Conservation (phyloP, 2,113 vertebrate species). For the Bambusicola thoracicus region DNA sequence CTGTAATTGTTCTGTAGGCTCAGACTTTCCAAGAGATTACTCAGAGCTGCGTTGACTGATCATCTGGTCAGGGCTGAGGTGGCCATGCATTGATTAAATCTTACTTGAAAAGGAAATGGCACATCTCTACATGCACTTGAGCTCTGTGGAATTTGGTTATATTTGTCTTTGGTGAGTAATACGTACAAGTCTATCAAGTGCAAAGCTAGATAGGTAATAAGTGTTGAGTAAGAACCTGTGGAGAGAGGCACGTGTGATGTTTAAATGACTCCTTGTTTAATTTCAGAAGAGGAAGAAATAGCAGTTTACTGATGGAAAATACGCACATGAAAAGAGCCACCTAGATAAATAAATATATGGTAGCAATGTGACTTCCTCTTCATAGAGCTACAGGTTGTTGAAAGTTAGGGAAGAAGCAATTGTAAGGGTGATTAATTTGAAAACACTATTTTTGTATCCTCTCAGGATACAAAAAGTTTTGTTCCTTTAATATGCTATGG, state of each 20-base stretch:
- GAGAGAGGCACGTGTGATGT: not conserved
- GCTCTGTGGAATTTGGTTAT: not conserved
- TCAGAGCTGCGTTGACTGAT: conserved; percentile 38
- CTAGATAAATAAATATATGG: not conserved
- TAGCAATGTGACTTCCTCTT: not conserved
- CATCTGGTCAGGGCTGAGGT: conserved; percentile 49
- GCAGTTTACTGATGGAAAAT: not conserved
- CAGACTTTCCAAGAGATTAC: conserved; percentile 40
- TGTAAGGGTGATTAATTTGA: not conserved
- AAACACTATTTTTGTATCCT: not conserved
- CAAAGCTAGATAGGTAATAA: conserved; percentile 6
- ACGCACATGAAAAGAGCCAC: rapidly evolving
- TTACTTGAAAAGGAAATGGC: conserved; percentile 7
- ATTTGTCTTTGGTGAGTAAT: not conserved
- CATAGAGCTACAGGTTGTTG: not conserved
- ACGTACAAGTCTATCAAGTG: not conserved
- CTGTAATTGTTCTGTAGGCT: conserved; percentile 40
- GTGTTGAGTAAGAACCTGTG: not conserved
- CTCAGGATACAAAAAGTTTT: not conserved
- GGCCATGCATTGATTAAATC: conserved; percentile 40
- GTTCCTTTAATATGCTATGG: not conserved
- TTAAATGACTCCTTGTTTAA: not conserved
- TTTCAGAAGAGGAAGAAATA: conserved; percentile 15
- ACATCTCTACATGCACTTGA: not conserved
- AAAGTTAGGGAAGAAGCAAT: not conserved